Conservation (phyloP, 2,797 vertebrate genomes). For the Apogon hyalosoma region DNA sequence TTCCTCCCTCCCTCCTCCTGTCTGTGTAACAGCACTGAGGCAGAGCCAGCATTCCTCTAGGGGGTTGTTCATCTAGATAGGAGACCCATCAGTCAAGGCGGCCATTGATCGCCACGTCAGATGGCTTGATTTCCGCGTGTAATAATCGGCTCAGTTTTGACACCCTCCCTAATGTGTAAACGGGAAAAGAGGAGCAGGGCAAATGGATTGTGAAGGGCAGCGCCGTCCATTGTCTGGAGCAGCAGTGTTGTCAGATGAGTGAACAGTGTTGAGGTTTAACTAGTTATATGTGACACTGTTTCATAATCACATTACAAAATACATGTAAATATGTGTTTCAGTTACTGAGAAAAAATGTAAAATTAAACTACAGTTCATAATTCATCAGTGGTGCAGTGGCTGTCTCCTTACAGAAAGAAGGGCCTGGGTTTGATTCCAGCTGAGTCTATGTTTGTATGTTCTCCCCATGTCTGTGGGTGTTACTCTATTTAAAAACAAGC, state of each 20-base stretch:
- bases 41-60: slow-evolving; percentile 65
- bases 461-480: too few relatives aligned
- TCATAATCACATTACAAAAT: too few relatives aligned
- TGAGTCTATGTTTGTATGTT: too few relatives aligned
- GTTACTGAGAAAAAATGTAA: too few relatives aligned
- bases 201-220: slow-evolving; percentile 75
- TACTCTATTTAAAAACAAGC: too few relatives aligned
- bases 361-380: too few relatives aligned
- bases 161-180: slow-evolving; percentile 72
- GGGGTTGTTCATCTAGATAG: slow-evolving; percentile 79
- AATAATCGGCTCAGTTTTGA: slow-evolving; percentile 81
- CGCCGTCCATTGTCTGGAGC: slow-evolving; percentile 28
- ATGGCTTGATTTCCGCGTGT: slow-evolving; percentile 80
- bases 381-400: too few relatives aligned
- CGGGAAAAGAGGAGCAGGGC: slow-evolving; percentile 54
- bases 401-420: too few relatives aligned
- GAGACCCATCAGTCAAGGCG: slow-evolving; percentile 81
- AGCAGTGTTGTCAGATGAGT: slow-evolving; percentile 19
- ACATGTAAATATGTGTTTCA: too few relatives aligned
- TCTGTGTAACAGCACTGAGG: slow-evolving; percentile 54
- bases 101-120: slow-evolving; percentile 80
- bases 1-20: slow-evolving; percentile 9
- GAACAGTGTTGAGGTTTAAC: too few relatives aligned
- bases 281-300: too few relatives aligned
- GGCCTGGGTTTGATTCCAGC: too few relatives aligned